Conservation (phyloP, 1,140 invertebrate species). For the Papilio helenus region DNA sequence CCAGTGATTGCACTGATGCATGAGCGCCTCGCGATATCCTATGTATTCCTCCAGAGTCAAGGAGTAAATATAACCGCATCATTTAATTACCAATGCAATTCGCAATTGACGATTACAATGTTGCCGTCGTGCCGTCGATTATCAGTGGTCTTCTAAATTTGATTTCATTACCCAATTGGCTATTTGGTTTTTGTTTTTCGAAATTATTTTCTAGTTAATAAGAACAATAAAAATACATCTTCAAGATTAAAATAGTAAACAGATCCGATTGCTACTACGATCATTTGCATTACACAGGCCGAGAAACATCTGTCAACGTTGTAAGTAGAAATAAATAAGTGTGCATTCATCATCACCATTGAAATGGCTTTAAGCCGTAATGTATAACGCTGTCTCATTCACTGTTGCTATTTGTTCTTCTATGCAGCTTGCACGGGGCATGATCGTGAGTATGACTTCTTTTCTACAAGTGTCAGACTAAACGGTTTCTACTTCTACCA, state of each 20-base stretch:
- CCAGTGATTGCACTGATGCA: slow-evolving; percentile 63
- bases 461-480: slow-evolving; percentile 49
- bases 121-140: slow-evolving; percentile 40
- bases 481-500: background rate
- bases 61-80: slow-evolving; percentile 41
- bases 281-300: slow-evolving; percentile 4
- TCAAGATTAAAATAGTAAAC: background rate
- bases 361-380: slow-evolving; percentile 52
- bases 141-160: slow-evolving; percentile 44
- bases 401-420: slow-evolving; percentile 83
- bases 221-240: background rate
- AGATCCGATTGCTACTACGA: background rate
- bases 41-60: slow-evolving; percentile 47
- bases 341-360: slow-evolving; percentile 44
- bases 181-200: slow-evolving; percentile 44
- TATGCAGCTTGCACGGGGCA: slow-evolving; percentile 91
- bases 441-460: slow-evolving; percentile 89
- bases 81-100: slow-evolving; percentile 9
- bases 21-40: slow-evolving; percentile 56
- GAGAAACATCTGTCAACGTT: slow-evolving; percentile 1
- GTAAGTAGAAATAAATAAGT: slow-evolving; percentile 1
- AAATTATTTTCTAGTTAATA: slow-evolving; percentile 37
- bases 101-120: background rate
- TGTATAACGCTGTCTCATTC: slow-evolving; percentile 74
- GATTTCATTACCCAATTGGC: slow-evolving; percentile 49